Percentiles rank a stretch among this genome's conserved stretches.
Conservation (phyloP, 1,140 invertebrate genomes). For the Chelonus insularis region DNA sequence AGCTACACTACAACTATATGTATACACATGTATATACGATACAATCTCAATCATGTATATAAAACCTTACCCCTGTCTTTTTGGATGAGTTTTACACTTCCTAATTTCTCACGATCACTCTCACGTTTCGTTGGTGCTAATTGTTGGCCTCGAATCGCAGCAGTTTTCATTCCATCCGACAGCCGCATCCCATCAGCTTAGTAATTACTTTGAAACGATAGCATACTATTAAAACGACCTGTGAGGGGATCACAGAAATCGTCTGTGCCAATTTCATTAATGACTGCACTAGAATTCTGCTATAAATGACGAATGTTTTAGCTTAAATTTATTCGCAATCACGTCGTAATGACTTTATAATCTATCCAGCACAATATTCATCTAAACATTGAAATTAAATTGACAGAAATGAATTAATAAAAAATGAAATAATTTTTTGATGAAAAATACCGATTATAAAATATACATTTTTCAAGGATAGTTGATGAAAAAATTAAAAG, state of each 20-base stretch:
- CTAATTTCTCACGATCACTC: conserved; percentile 11
- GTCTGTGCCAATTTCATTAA: conserved; percentile 9
- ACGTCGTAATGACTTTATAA: not conserved
- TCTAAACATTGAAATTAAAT: no score
- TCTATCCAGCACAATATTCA: not conserved
- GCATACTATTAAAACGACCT: conserved; percentile 42
- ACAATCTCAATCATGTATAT: not conserved
- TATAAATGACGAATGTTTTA: not conserved
- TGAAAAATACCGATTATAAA: no score
- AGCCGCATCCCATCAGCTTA: conserved; percentile 28
- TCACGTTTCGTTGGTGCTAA: conserved; percentile 16
- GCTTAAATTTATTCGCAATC: not conserved
- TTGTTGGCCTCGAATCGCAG: conserved; percentile 23
- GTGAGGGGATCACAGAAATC: conserved; percentile 20
- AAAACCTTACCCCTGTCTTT: not conserved
- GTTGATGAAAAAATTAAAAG: no score
- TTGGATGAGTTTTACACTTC: not conserved
- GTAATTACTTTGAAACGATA: conserved; percentile 43
- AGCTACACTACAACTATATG: no score
- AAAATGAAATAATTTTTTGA: no score
- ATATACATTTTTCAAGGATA: no score
- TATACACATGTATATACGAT: no score
- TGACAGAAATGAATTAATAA: no score
- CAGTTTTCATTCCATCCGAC: conserved; percentile 24
- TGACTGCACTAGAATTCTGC: not conserved